Evolutionary conservation across 2,888 invertebrate species (phyloP), one percentile per base, ranked within the genome.

Genomic region (Buathra laborator): DNA sequence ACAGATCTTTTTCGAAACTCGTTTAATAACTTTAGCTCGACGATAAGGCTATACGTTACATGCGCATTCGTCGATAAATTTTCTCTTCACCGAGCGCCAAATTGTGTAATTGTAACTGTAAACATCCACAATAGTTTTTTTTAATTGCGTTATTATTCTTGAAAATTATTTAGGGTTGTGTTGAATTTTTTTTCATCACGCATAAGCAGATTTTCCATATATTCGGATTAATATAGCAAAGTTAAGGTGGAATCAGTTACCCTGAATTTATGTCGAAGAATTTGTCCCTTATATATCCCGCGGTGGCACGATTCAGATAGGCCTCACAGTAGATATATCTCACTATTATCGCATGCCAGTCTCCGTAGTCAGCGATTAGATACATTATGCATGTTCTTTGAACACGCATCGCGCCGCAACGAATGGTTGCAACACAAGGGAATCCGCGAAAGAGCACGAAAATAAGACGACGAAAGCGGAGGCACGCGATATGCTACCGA

Each of bases 331-430:
- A 68, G 48, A 53, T 70, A 48, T 64, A 66, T 84, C 71, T 80
- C 44, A 29, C 44, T 81, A 68, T 78, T 77, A 81, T 81, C 81
- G 74, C 80, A 53, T 81, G 77, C 56, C 81, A 71, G 71, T 84
- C 71, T 76, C 71, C 43, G 76, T 72, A 66, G 77, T 84, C 81
- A 81, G 77, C 81, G 74, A 76, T 81, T 78, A 78, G 71, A 84
- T 81, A 72, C 81, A 81, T 81, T 77, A 84, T 81, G 72, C 84
- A 84, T 81, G 76, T 46, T 77, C 59, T 51, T 46, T 56, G 51
- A 51, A 64, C 84, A 84, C 81, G 84, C 74, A 74, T 70, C 62
- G 46, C 46, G 43, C 64, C 68, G 64, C 64, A 51, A 77, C 76
- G 72, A 51, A 75, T 72, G 62, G 24, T 19, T 64, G 10, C 68